These are phyloP conservation scores for Pseudocheirus occidentalis DNA, from an alignment of 2,797 vertebrate genomes.

Conservation along the genomic window DNA sequence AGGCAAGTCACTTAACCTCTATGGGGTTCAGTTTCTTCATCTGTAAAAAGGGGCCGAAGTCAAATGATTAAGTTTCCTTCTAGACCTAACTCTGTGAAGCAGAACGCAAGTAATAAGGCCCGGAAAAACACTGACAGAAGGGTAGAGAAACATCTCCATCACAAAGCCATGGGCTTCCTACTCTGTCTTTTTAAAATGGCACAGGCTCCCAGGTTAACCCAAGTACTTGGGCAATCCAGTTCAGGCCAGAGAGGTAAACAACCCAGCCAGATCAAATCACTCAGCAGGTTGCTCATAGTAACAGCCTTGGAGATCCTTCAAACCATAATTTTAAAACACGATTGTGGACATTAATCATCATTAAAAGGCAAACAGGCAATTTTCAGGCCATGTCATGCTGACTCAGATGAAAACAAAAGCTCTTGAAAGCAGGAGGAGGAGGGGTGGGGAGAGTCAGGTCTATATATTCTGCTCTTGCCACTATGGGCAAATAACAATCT, in stretches of 20 bases:
- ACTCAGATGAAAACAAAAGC: slow-evolving; percentile 79
- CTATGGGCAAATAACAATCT: slow-evolving; percentile 70
- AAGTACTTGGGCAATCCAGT: background rate
- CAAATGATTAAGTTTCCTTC: background rate
- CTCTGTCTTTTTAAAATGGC: background rate
- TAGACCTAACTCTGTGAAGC: background rate
- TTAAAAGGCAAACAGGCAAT: slow-evolving; percentile 80
- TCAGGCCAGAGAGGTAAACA: background rate
- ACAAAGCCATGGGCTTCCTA: background rate
- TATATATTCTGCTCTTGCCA: slow-evolving; percentile 72
- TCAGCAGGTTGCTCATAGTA: slow-evolving; percentile 73
- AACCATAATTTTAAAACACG: slow-evolving; percentile 75
- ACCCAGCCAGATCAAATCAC: slow-evolving; percentile 5
- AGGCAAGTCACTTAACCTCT: background rate
- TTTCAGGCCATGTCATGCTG: slow-evolving; percentile 80
- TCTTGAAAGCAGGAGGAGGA: slow-evolving; percentile 18
- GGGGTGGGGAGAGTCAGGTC: slow-evolving; percentile 46
- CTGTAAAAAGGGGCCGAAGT: background rate
- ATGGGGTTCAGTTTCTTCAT: background rate
- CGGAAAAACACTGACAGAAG: background rate
- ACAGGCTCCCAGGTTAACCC: background rate
- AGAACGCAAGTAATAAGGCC: background rate
- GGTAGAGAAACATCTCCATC: background rate
- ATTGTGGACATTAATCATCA: slow-evolving; percentile 79
- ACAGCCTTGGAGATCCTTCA: slow-evolving; percentile 62